These are phyloP conservation scores for Cavia aperea DNA, from an alignment of 2,113 vertebrate genomes.

Conservation along the genomic window DNA sequence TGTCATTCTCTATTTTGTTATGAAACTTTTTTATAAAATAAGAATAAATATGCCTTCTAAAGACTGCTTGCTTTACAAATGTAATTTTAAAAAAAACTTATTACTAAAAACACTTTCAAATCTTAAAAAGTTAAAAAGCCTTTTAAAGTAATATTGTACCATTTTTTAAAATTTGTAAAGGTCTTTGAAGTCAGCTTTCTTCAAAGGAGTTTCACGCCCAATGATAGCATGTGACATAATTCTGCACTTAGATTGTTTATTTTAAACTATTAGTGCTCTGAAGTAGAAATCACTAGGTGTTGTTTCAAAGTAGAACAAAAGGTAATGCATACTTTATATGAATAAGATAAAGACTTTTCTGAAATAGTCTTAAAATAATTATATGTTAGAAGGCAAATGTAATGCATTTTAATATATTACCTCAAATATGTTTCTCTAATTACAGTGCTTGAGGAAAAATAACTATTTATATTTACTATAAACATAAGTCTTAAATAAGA, in stretches of 20 bases:
- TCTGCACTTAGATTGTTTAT: slow-evolving; percentile 23
- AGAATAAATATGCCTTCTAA: slow-evolving; percentile 37
- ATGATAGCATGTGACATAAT: not conserved
- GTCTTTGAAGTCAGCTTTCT: slow-evolving; percentile 26
- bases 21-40: not conserved
- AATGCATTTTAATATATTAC: not conserved
- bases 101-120: not conserved
- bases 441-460: slow-evolving; percentile 4
- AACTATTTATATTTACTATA: not conserved
- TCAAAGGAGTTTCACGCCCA: slow-evolving; percentile 40
- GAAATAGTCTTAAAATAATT: slow-evolving; percentile 30
- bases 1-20: not conserved
- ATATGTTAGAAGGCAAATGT: not conserved
- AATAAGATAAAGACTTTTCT: slow-evolving; percentile 21
- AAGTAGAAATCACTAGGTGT: not conserved
- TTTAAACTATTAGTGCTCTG: slow-evolving; percentile 34
- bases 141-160: not conserved
- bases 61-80: slow-evolving; percentile 3
- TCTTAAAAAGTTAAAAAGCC: not conserved
- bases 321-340: not conserved
- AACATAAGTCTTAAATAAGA: not conserved
- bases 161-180: slow-evolving; percentile 31
- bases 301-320: slow-evolving; percentile 22
- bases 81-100: slow-evolving; percentile 19
- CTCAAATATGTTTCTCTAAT: not conserved